Percentiles rank a stretch among this genome's conserved stretches.
These are phyloP conservation scores for Hyalella azteca DNA, from an alignment of 2,888 invertebrate species.

Conservation along the genomic window DNA sequence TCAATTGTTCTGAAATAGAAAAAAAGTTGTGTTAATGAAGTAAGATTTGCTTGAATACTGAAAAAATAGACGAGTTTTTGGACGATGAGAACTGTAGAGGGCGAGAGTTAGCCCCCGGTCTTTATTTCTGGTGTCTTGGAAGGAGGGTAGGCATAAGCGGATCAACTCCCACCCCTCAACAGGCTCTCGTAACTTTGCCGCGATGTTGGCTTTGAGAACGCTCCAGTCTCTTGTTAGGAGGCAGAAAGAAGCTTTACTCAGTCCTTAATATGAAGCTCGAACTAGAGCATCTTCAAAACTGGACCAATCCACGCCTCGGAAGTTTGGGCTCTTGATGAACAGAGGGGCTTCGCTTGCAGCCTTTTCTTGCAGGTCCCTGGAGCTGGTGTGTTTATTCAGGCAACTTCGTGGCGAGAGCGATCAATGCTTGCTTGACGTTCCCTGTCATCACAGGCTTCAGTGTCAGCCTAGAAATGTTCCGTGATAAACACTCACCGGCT, in stretches of 20 bases:
- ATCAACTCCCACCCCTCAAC: not conserved
- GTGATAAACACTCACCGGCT: no score
- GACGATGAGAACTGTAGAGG: no score
- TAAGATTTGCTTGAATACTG: no score
- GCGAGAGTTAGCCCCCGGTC: not conserved
- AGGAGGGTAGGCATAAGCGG: constrained; percentile 4
- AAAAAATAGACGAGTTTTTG: no score
- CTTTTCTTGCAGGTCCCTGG: no score
- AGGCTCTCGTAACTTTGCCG: constrained; percentile 3
- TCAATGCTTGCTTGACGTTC: no score
- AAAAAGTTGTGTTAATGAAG: no score
- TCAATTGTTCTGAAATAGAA: no score
- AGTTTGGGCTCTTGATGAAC: not conserved
- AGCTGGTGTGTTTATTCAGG: no score
- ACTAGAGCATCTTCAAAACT: constrained; percentile 32
- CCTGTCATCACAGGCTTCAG: no score
- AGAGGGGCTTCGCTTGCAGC: not conserved
- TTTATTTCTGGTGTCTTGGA: not conserved
- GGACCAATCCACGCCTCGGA: constrained; percentile 13
- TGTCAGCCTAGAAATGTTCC: no score
- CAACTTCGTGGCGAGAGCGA: no score
- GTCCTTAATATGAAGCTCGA: constrained; percentile 26
- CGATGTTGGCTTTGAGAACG: constrained; percentile 33
- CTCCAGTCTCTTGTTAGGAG: constrained; percentile 28
- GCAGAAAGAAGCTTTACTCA: constrained; percentile 15